phyloP scores from a whole-genome alignment of 2,797 vertebrate species.

The Enteromius argenteus region DNA sequence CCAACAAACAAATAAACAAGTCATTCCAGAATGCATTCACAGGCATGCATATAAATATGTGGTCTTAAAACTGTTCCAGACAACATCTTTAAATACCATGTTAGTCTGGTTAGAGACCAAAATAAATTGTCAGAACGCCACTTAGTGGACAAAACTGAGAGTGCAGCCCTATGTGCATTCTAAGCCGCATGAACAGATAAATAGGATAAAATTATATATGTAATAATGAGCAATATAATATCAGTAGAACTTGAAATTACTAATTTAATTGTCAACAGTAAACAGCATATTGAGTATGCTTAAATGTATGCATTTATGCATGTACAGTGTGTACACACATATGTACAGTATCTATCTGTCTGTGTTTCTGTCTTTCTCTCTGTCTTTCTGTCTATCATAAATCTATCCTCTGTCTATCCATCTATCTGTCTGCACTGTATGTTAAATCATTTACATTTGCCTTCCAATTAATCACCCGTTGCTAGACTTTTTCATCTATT shows the following conservation, averaged over 20 bases:
- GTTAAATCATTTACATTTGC: not conserved
- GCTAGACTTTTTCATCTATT: not conserved
- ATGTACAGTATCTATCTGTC: too few relatives aligned
- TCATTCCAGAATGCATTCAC: not conserved
- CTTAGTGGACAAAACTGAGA: conserved; percentile 47
- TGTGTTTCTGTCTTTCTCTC: too few relatives aligned
- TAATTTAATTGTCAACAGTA: not conserved
- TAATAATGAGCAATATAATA: not conserved
- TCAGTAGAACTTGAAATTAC: not conserved
- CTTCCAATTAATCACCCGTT: not conserved
- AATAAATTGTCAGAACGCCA: conserved; percentile 11
- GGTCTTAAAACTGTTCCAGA: conserved; percentile 9
- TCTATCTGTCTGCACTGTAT: not conserved
- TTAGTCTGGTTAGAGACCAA: not conserved
- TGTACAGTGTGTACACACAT: too few relatives aligned
- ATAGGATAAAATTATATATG: not conserved
- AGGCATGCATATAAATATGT: not conserved
- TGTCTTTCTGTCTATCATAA: too few relatives aligned
- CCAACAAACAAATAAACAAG: not conserved
- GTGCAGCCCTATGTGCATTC: not conserved
- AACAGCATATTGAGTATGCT: not conserved
- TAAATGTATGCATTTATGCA: too few relatives aligned
- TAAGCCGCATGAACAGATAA: not conserved
- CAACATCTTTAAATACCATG: not conserved
- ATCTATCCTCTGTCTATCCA: too few relatives aligned